phyloP scores from a whole-genome alignment of 2,888 invertebrate species.

The Temnothorax rugatulus region DNA sequence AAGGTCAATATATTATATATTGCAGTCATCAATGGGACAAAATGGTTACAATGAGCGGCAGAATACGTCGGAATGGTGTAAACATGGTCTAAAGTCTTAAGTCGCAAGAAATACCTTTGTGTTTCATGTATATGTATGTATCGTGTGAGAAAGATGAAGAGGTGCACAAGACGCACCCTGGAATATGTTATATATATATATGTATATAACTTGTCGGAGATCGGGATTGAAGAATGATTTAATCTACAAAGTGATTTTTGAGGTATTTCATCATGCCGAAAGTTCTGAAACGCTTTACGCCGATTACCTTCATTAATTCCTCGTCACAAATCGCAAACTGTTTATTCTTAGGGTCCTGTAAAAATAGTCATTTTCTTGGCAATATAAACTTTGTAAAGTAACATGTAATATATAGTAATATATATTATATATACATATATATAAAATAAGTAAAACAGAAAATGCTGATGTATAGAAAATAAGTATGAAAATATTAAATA shows the following conservation, averaged over 20 bases:
- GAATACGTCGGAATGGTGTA: constrained; percentile 74
- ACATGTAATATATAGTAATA: background rate
- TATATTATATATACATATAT: background rate
- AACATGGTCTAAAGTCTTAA: constrained; percentile 76
- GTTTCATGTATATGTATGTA: constrained; percentile 75
- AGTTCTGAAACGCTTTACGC: constrained; percentile 96
- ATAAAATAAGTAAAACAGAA: background rate
- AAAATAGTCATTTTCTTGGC: constrained; percentile 55
- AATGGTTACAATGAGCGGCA: constrained; percentile 72
- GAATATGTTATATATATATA: constrained; percentile 79
- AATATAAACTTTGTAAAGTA: background rate
- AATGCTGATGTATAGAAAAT: background rate
- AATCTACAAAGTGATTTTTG: constrained; percentile 94
- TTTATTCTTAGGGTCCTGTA: constrained; percentile 96
- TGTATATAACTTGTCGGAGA: constrained; percentile 76
- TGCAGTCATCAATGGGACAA: constrained; percentile 56
- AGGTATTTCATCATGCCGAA: constrained; percentile 99
- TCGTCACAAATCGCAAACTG: constrained; percentile 98
- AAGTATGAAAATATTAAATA: background rate
- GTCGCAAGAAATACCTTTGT: constrained; percentile 75
- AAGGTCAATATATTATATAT: constrained; percentile 65
- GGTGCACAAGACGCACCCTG: constrained; percentile 73
- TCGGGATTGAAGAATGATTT: constrained; percentile 81
- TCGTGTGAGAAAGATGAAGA: constrained; percentile 80
- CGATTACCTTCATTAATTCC: constrained; percentile 95